phyloP scores from a whole-genome alignment of 2,113 vertebrate genomes.

The Macrotis lagotis region DNA sequence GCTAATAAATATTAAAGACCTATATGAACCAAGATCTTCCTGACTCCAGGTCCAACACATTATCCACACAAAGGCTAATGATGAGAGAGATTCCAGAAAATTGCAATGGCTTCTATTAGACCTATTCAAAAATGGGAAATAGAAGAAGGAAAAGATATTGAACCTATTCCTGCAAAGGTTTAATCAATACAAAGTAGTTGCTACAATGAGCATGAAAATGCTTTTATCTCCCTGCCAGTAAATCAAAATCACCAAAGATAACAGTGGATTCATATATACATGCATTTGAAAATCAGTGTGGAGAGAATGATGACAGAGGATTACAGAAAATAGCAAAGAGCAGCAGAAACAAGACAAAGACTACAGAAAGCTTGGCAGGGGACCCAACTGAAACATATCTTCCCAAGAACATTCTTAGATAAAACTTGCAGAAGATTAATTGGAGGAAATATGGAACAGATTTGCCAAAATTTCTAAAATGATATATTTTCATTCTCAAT shows the following conservation, averaged over 20 bases:
- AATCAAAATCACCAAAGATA: not conserved
- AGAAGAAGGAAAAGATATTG: not conserved
- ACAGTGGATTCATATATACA: not conserved
- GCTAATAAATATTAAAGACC: not conserved
- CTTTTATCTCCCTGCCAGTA: not conserved
- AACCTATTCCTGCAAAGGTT: not conserved
- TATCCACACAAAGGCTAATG: not conserved
- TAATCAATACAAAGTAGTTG: not conserved
- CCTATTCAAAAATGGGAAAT: not conserved
- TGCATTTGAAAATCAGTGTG: not conserved
- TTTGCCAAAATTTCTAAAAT: not conserved
- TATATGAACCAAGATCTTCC: not conserved
- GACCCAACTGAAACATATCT: not conserved
- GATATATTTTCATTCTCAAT: not conserved
- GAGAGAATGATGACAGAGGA: not conserved
- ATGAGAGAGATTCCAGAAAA: not conserved
- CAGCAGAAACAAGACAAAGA: not conserved
- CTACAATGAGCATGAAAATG: not conserved
- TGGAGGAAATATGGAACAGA: not conserved
- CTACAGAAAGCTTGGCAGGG: not conserved
- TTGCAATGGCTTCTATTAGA: not conserved
- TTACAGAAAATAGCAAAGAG: not conserved
- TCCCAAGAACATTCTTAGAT: not conserved
- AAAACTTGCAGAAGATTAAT: not conserved
- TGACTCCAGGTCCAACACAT: not conserved